Evolutionary conservation across 2,888 invertebrate species (phyloP), one percentile per base, ranked within the genome.

Genomic region (Cynaeus angustus): DNA sequence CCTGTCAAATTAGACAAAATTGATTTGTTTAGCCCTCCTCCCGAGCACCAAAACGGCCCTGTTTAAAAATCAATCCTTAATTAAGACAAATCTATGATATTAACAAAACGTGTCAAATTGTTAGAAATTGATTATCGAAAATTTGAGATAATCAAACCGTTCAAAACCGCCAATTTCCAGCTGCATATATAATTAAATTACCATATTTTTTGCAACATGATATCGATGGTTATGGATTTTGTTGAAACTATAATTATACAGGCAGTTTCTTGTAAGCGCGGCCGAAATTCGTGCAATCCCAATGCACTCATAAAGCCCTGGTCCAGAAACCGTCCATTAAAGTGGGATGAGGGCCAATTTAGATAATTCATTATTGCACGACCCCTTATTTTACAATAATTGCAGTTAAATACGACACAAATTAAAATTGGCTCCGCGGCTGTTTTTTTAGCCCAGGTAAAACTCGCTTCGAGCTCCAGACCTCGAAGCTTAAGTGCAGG

Each of bases 131-230:
- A 73, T 74, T 72, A 68, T 58, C 71, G 56, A 71, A 73, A 71
- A 74, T 74, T 69, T 67, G 66, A 70, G 73, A 73, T 73, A 64
- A 74, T 73, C 72, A 73, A 71, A 71, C 58, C 69, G 62, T 58
- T 59, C 43, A 45, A 48, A 73, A 69, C 73, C 67, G 58, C 41
- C 74, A 74, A 75, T 75, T 75, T 75, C 61, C 37, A 41, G 43
- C 56, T 52, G 50, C 61, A 71, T 45, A 52, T 73, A 58, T 71
- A 71, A 75, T 75, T 73, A 75, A 75, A 75, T 75, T 75, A 74
- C 58, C 75, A 75, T 75, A 75, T 71, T 74, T 74, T 74, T 70
- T 41, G 61, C 56, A 64, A 70, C 67, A 58, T 33, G 67, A 71
- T 53, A 67, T 61, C 65, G 68, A 55, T 62, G 68, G 66, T 55